Conservation (phyloP, 2,888 invertebrate species). For the Achlya flavicornis region DNA sequence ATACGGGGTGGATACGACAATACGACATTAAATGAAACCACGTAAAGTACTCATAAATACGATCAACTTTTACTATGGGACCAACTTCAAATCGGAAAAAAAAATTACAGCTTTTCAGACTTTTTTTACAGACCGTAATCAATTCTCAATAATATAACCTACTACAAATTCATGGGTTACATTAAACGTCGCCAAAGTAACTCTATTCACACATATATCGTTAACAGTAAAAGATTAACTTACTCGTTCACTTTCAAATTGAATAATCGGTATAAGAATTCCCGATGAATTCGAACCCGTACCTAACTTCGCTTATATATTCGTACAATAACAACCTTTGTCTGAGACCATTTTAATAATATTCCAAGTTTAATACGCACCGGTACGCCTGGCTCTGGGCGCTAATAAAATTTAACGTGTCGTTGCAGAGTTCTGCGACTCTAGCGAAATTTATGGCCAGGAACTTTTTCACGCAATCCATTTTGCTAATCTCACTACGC, state of each 20-base stretch:
- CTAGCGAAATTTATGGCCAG: slow-evolving; percentile 65
- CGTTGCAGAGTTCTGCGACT: slow-evolving; percentile 69
- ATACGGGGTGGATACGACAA: too few relatives aligned
- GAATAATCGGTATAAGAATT: slow-evolving; percentile 3
- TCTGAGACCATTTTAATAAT: slow-evolving; percentile 77
- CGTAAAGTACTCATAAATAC: too few relatives aligned
- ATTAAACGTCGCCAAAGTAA: not conserved
- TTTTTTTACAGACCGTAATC: too few relatives aligned
- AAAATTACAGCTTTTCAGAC: too few relatives aligned
- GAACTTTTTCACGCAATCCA: slow-evolving; percentile 73
- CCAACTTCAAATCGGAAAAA: too few relatives aligned
- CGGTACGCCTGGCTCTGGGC: slow-evolving; percentile 55
- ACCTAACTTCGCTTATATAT: slow-evolving; percentile 55
- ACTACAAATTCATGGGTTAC: not conserved
- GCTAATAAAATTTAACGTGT: slow-evolving; percentile 78
- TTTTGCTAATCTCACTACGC: slow-evolving; percentile 65
- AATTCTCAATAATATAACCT: not conserved
- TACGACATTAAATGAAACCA: too few relatives aligned
- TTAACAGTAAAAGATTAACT: not conserved
- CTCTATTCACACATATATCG: not conserved
- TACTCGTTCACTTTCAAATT: not conserved
- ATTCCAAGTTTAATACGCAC: slow-evolving; percentile 74
- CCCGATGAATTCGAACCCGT: slow-evolving; percentile 26
- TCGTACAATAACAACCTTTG: slow-evolving; percentile 60
- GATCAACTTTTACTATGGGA: too few relatives aligned